Evolutionary conservation across 2,888 invertebrate species (phyloP).

Genomic region (Coelopa pilipes): DNA sequence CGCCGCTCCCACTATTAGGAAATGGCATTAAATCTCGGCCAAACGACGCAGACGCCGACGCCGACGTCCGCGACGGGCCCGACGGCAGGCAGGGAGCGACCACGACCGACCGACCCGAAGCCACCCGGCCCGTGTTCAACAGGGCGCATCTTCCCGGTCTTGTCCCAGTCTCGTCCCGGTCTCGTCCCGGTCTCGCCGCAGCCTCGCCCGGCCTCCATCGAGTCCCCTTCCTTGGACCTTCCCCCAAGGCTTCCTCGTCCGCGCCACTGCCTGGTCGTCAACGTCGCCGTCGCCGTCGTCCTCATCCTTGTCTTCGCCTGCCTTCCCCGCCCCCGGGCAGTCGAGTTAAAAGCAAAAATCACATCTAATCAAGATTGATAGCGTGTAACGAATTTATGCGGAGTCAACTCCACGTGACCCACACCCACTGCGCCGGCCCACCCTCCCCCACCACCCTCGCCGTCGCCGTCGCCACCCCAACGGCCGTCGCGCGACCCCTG

Average conservation of each 20-base stretch:
- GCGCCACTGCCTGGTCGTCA: neutral
- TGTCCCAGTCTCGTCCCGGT: neutral
- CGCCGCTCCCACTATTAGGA: too few relatives aligned
- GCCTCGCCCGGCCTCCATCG: neutral
- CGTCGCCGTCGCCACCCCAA: neutral
- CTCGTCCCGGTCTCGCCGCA: neutral
- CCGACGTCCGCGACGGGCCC: too few relatives aligned
- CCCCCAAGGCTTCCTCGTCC: too few relatives aligned
- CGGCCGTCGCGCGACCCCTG: constrained; percentile 9
- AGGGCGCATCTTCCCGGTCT: neutral
- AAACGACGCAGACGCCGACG: too few relatives aligned
- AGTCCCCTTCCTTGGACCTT: too few relatives aligned
- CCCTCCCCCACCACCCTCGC: neutral
- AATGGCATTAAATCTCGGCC: too few relatives aligned
- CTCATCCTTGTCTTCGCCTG: neutral
- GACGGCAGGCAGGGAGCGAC: neutral
- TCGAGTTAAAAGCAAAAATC: constrained; percentile 59
- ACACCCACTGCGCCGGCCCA: neutral
- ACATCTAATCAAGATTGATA: constrained; percentile 67
- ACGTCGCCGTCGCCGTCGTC: neutral
- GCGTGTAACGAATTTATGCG: constrained; percentile 62
- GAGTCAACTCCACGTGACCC: constrained; percentile 31
- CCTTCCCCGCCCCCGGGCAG: constrained; percentile 31
- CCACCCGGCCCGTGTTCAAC: too few relatives aligned
- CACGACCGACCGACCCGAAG: neutral